A percentile compares a stretch with the other conserved stretches of the same genome.
phyloP scores from a whole-genome alignment of 1,140 invertebrate genomes.

The Drosophila mauritiana region DNA sequence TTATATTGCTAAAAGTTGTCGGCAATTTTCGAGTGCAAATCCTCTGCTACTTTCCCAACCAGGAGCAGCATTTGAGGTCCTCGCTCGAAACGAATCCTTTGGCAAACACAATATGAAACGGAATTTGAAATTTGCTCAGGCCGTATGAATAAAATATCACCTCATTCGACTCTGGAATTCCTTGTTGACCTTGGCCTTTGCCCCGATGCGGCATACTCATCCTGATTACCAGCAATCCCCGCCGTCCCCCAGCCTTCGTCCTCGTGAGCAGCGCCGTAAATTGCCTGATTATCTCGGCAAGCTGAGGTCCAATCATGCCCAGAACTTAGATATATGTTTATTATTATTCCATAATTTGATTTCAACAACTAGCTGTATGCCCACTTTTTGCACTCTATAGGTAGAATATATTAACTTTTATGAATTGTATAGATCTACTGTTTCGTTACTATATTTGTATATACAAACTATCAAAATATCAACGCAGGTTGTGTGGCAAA shows the following conservation, averaged over 20 bases:
- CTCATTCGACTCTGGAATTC: constrained; percentile 58
- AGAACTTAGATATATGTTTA: background rate
- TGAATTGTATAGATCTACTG: too few species aligned
- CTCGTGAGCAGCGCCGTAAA: constrained; percentile 45
- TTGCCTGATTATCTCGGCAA: constrained; percentile 63
- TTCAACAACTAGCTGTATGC: too few species aligned
- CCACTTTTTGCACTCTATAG: too few species aligned
- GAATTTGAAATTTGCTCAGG: constrained; percentile 43
- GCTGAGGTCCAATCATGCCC: constrained; percentile 8
- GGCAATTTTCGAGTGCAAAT: constrained; percentile 23
- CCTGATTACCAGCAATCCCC: constrained; percentile 53
- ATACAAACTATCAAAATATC: too few species aligned
- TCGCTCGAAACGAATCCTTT: constrained; percentile 25
- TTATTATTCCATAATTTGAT: too few species aligned
- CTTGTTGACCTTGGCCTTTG: constrained; percentile 71
- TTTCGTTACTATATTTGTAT: too few species aligned
- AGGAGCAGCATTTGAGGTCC: constrained; percentile 21
- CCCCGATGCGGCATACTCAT: constrained; percentile 39
- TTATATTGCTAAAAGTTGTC: constrained; percentile 60
- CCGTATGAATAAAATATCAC: constrained; percentile 68
- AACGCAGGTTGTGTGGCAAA: too few species aligned
- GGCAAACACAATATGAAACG: constrained; percentile 44
- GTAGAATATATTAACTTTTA: too few species aligned
- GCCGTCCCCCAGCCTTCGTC: background rate
- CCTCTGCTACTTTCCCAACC: background rate